Percentiles rank a stretch among this genome's conserved stretches.
Conservation (phyloP, 2,888 invertebrate species). For the Xestia rhomboidea region DNA sequence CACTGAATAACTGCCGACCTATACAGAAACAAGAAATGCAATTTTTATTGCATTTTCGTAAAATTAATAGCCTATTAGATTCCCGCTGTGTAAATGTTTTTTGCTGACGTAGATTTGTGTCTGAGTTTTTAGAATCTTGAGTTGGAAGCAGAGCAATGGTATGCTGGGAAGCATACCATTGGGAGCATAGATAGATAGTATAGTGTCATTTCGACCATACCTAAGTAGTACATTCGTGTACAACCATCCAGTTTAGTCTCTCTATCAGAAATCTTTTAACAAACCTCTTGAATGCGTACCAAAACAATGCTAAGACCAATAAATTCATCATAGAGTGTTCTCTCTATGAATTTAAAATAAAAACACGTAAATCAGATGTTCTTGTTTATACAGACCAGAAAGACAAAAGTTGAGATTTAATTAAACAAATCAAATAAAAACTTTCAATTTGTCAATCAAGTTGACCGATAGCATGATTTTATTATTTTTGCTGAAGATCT, state of each 20-base stretch:
- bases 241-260: background rate
- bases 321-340: background rate
- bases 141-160: too few species aligned
- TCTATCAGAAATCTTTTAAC: background rate
- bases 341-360: background rate
- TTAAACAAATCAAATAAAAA: background rate
- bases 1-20: conserved; percentile 72
- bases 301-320: background rate
- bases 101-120: conserved; percentile 10
- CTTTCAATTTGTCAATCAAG: background rate
- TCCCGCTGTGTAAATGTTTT: conserved; percentile 34
- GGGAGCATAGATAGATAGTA: background rate
- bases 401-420: background rate
- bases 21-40: conserved; percentile 66
- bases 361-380: background rate
- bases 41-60: conserved; percentile 63
- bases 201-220: background rate
- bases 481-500: background rate
- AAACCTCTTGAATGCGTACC: background rate
- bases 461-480: background rate
- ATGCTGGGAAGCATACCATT: too few species aligned
- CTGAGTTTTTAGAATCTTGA: background rate
- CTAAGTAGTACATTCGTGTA: background rate
- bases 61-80: conserved; percentile 64
- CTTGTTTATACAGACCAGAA: background rate